These are phyloP conservation scores for Bovichtus diacanthus DNA, from an alignment of 2,797 vertebrate species.

Conservation along the genomic window DNA sequence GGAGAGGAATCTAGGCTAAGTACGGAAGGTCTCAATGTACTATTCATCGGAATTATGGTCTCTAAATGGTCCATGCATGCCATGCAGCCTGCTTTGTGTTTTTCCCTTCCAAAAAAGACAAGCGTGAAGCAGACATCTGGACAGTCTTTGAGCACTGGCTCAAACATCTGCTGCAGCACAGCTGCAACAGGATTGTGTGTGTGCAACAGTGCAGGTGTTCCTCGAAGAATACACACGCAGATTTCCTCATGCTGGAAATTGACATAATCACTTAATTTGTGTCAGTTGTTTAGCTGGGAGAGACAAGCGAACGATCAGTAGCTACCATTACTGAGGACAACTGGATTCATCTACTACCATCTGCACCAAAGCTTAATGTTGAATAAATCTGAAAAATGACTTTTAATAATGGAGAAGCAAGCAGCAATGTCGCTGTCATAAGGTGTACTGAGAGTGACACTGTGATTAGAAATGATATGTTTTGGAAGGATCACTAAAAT, in stretches of 20 bases:
- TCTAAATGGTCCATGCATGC: conserved; percentile 52
- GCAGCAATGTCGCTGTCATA: not conserved
- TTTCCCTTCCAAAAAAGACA: conserved; percentile 37
- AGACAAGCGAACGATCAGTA: conserved; percentile 13
- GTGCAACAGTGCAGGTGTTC: conserved; percentile 62
- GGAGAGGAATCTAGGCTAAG: conserved; percentile 46
- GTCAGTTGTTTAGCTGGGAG: conserved; percentile 31
- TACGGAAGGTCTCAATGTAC: conserved; percentile 40
- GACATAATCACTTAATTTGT: conserved; percentile 57
- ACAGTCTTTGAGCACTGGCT: conserved; percentile 52
- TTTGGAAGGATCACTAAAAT: conserved; percentile 7
- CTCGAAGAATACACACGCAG: conserved; percentile 36
- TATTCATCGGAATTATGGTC: conserved; percentile 51
- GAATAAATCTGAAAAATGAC: not conserved
- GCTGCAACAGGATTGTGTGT: conserved; percentile 46
- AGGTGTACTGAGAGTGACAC: not conserved
- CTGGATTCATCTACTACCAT: conserved; percentile 21
- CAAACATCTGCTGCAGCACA: conserved; percentile 66
- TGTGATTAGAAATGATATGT: conserved; percentile 4
- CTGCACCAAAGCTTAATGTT: not conserved
- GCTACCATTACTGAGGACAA: conserved; percentile 27
- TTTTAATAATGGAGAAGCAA: not conserved
- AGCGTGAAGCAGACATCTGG: conserved; percentile 68
- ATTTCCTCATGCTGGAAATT: conserved; percentile 47
- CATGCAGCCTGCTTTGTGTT: conserved; percentile 43